Evolutionary conservation across 2,113 vertebrate genomes (phyloP).

Genomic region (Pygoscelis antarcticus): DNA sequence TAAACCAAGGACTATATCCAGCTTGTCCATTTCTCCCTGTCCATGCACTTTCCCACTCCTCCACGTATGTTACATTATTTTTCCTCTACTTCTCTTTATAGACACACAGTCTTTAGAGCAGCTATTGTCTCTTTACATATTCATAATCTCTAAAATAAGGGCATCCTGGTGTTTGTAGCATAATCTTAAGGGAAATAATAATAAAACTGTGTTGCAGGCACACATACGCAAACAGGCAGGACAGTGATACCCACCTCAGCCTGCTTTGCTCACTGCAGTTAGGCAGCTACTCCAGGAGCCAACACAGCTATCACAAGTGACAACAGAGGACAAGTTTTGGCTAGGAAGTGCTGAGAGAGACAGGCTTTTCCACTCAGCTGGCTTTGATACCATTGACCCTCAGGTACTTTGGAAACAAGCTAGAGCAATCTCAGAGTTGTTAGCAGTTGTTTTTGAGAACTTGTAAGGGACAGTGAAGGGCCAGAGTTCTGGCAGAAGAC

Average conservation of each 20-base stretch:
- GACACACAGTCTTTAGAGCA: not conserved
- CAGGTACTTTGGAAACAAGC: not conserved
- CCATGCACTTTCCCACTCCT: not conserved
- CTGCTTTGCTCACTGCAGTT: not conserved
- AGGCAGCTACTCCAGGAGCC: not conserved
- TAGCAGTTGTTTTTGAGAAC: not conserved
- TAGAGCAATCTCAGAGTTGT: not conserved
- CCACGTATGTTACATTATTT: not conserved
- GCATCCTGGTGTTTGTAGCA: not conserved
- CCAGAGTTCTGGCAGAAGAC: not conserved
- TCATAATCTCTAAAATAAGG: not conserved
- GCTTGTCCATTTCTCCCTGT: not conserved
- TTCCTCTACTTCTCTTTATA: not conserved
- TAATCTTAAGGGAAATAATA: not conserved
- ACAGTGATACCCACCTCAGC: not conserved
- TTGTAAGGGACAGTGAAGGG: not conserved
- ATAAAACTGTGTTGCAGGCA: not conserved
- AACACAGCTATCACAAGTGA: not conserved
- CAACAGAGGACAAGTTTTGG: not conserved
- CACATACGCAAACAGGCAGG: not conserved
- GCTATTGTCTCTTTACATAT: accelerated
- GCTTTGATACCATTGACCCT: not conserved
- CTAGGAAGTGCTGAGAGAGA: not conserved
- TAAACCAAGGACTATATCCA: not conserved
- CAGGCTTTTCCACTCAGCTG: not conserved